Percentiles rank a stretch among this genome's conserved stretches.
Conservation (phyloP, 2,797 vertebrate genomes). For the Acestrorhynchus altus region DNA sequence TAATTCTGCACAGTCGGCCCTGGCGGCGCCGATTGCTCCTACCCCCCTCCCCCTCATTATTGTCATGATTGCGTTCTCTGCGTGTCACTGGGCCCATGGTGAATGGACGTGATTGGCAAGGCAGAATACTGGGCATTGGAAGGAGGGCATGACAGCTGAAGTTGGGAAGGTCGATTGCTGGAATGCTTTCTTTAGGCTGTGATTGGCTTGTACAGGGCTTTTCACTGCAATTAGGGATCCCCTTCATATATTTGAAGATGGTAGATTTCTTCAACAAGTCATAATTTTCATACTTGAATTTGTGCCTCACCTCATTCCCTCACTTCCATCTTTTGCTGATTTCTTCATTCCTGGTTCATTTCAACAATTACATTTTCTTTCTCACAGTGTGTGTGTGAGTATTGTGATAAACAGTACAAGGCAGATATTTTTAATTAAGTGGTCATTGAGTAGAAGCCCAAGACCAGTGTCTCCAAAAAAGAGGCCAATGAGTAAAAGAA, state of each 20-base stretch:
- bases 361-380: too few species aligned
- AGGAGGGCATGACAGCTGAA: background rate
- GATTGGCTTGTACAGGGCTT: conserved; percentile 1
- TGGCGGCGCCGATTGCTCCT: conserved; percentile 12
- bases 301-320: background rate
- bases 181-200: background rate
- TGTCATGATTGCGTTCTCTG: conserved; percentile 47
- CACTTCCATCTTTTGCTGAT: background rate
- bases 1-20: conserved; percentile 32
- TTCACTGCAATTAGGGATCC: conserved; percentile 2
- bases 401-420: too few species aligned
- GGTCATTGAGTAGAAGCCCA: background rate
- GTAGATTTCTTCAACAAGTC: conserved; percentile 3
- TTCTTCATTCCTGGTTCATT: background rate
- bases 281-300: background rate
- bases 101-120: conserved; percentile 40
- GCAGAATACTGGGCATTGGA: background rate
- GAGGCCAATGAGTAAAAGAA: background rate
- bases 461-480: background rate
- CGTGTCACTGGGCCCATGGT: conserved; percentile 21
- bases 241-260: background rate
- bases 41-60: conserved; percentile 31
- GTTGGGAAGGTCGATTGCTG: background rate
- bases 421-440: background rate
- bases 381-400: too few species aligned